Evolutionary conservation across 1,140 invertebrate species (phyloP).

Genomic region (Gonioctena quinquepunctata): DNA sequence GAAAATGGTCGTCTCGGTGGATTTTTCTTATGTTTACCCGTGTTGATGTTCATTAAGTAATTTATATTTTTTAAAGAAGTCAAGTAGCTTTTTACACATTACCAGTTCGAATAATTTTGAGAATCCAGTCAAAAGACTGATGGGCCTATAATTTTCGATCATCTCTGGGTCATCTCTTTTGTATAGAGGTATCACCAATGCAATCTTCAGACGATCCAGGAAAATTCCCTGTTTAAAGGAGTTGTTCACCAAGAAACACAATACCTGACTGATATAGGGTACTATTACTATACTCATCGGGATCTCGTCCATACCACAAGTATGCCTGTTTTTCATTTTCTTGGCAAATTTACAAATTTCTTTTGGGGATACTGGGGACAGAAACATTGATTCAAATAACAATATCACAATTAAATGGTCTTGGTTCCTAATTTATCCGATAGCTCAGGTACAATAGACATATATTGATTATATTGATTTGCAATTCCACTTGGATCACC

Average conservation of each 20-base stretch:
- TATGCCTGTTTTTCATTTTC: conserved; percentile 20
- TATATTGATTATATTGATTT: background rate
- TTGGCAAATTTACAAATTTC: conserved; percentile 9
- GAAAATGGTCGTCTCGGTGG: conserved; percentile 12
- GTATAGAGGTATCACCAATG: too few relatives aligned
- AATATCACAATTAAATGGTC: too few relatives aligned
- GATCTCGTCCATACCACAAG: too few relatives aligned
- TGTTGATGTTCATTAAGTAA: conserved; percentile 3
- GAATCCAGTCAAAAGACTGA: too few relatives aligned
- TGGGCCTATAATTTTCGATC: too few relatives aligned
- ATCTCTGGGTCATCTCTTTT: too few relatives aligned
- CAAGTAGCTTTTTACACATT: background rate
- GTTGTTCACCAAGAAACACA: too few relatives aligned
- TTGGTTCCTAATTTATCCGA: background rate
- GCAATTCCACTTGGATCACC: background rate
- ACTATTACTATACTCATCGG: conserved; percentile 14
- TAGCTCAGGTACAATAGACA: background rate
- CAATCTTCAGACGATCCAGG: too few relatives aligned
- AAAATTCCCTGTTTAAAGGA: conserved; percentile 15
- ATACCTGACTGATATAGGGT: too few relatives aligned
- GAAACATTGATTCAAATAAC: too few relatives aligned
- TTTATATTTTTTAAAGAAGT: background rate
- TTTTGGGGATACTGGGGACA: too few relatives aligned
- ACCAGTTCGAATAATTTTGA: background rate
- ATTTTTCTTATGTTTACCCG: conserved; percentile 9